Evolutionary conservation across 2,888 invertebrate genomes (phyloP), one percentile per base, ranked within the genome.

Genomic region (Torymus aiolomorphi): DNA sequence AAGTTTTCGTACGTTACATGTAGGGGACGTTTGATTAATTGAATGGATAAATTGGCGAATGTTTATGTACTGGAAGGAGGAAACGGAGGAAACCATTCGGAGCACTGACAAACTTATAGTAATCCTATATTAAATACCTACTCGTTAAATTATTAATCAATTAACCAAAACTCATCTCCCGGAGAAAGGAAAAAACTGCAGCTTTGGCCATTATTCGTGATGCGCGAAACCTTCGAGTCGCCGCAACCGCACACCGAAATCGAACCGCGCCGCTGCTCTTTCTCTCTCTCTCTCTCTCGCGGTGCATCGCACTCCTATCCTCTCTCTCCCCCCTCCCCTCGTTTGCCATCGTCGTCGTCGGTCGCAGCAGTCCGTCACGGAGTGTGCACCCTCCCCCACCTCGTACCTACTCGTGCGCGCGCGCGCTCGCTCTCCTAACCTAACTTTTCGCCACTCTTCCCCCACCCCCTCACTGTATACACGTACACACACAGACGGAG

Each of bases 371-470:
- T 73, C 74, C 83, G 82, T 84, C 84, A 82, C 80, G 31, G 31
- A 31, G 31, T 81, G 72, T 82, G 81, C 83, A 84, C 82, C 82
- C 82, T 84, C 81, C 75, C 82, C 80, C 82, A 75, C 83, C 83
- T 77, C 82, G 31, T 20, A 14, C 20, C 61, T 31, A 20, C 12
- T 13, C 31, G 11, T 3, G 2, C 24, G 24, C 24, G 31, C 31
- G 31, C 31, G 31, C 31, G 3, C 85, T 84, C 81, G 49, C 73
- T 75, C 78, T 42, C 78, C 56, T 70, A 76, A 83, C 82, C 79
- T 83, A 78, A 80, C 82, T 84, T 82, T 82, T 75, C 74, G 74
- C 79, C 84, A 80, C 83, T 82, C 80, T 82, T 81, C 80, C 57
- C 76, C 79, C 82, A 80, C 74, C 76, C 16, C 63, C 16, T 63